Evolutionary conservation across 2,888 invertebrate genomes (phyloP).

Genomic region (Tolmerus cingulatus): DNA sequence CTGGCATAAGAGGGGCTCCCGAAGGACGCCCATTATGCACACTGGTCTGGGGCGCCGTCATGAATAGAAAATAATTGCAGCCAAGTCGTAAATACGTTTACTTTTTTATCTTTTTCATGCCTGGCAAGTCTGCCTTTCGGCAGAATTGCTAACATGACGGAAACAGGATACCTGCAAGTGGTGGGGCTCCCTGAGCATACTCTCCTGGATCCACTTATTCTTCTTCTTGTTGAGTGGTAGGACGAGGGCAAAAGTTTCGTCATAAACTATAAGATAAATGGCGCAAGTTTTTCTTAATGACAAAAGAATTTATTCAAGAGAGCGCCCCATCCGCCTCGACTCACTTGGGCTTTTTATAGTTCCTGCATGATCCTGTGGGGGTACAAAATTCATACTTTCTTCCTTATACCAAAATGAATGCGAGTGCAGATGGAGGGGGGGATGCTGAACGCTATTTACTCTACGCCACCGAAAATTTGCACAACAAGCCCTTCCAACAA

Average conservation of each 20-base stretch:
- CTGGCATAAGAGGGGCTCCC: not conserved
- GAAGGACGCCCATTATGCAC: constrained; percentile 14
- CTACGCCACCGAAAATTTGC: not conserved
- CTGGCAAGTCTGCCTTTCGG: not conserved
- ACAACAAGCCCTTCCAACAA: not conserved
- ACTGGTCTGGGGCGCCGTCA: constrained; percentile 4
- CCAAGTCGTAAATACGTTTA: constrained; percentile 8
- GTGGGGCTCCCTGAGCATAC: not conserved
- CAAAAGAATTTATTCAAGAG: constrained; percentile 32
- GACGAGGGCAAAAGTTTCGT: constrained; percentile 26
- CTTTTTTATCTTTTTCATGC: not conserved
- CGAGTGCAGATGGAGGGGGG: not conserved
- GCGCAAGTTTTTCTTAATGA: constrained; percentile 34
- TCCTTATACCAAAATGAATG: not conserved
- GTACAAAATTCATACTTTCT: not conserved
- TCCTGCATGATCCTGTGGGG: not conserved
- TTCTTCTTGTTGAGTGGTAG: not conserved
- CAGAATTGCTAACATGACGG: constrained; percentile 18
- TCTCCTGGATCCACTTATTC: not conserved
- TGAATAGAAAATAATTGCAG: constrained; percentile 36
- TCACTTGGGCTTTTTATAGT: constrained; percentile 21
- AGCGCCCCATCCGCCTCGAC: not conserved
- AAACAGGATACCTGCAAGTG: constrained; percentile 30
- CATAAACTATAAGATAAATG: constrained; percentile 35
- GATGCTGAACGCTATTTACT: not conserved